phyloP scores from a whole-genome alignment of 2,888 invertebrate species.

The Aricia artaxerxes region DNA sequence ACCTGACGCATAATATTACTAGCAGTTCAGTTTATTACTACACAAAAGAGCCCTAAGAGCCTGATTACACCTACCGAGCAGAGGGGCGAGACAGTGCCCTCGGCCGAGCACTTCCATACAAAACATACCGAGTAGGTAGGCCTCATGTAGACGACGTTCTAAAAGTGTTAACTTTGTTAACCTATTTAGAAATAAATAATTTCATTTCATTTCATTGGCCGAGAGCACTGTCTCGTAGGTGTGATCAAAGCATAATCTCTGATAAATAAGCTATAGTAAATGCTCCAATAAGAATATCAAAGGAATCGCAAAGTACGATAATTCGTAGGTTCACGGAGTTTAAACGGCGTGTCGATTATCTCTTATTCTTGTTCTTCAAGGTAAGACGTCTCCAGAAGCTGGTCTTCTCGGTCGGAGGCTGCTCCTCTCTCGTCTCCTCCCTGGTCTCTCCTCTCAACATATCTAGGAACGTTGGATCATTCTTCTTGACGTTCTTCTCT shows the following conservation, averaged over 20 bases:
- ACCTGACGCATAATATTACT: background rate
- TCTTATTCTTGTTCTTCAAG: slow-evolving; percentile 85
- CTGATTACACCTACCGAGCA: too few relatives aligned
- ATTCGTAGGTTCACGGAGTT: slow-evolving; percentile 51
- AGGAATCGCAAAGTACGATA: slow-evolving; percentile 33
- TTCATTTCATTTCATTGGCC: too few relatives aligned
- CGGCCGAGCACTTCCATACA: too few relatives aligned
- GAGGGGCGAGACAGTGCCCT: too few relatives aligned
- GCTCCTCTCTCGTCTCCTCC: slow-evolving; percentile 70
- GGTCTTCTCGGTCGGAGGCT: slow-evolving; percentile 79
- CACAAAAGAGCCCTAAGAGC: background rate
- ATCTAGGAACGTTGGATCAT: slow-evolving; percentile 84
- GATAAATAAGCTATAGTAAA: slow-evolving; percentile 20
- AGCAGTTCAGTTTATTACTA: background rate
- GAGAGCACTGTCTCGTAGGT: too few relatives aligned
- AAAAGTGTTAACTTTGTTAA: too few relatives aligned
- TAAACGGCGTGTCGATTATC: slow-evolving; percentile 65
- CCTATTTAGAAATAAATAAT: too few relatives aligned
- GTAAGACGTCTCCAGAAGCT: slow-evolving; percentile 86
- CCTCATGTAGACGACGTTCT: too few relatives aligned
- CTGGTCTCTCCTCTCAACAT: slow-evolving; percentile 83
- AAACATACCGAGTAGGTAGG: too few relatives aligned
- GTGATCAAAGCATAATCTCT: background rate
- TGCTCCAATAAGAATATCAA: slow-evolving; percentile 27
- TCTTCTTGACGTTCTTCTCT: slow-evolving; percentile 75